These are phyloP conservation scores for Cyphomyrus plagiostoma DNA, from an alignment of 2,113 vertebrate species.

Conservation along the genomic window DNA sequence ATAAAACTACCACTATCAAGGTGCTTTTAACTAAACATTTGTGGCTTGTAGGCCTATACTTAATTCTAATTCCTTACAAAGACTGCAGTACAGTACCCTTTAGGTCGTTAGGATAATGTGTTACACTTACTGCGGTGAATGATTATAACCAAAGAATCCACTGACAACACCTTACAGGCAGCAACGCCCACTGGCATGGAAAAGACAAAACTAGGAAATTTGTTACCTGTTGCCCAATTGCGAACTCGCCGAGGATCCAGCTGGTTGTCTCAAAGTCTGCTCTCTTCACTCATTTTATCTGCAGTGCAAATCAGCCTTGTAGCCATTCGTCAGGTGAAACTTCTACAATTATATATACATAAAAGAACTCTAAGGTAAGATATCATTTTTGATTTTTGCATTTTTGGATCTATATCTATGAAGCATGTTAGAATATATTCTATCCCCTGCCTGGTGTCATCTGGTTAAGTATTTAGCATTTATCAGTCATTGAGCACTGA, in stretches of 20 bases:
- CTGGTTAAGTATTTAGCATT: background rate
- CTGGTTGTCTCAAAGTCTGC: background rate
- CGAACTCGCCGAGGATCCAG: background rate
- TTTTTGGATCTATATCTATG: background rate
- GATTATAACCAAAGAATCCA: background rate
- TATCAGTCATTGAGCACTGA: background rate
- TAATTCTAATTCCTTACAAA: background rate
- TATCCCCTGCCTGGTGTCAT: background rate
- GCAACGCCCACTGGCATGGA: background rate
- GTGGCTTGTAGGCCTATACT: background rate
- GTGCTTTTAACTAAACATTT: background rate
- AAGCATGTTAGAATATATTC: background rate
- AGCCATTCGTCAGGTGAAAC: background rate
- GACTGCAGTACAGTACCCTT: background rate
- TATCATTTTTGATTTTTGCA: background rate
- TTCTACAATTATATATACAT: background rate
- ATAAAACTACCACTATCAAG: background rate
- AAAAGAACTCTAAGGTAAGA: background rate
- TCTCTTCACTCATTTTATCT: background rate
- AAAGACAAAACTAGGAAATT: background rate
- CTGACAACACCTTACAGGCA: background rate
- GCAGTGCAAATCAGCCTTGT: background rate
- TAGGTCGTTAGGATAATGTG: background rate
- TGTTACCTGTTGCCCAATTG: background rate
- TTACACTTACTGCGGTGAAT: background rate